Conservation (phyloP, 2,113 vertebrate genomes). For the Cichladusa arquata region DNA sequence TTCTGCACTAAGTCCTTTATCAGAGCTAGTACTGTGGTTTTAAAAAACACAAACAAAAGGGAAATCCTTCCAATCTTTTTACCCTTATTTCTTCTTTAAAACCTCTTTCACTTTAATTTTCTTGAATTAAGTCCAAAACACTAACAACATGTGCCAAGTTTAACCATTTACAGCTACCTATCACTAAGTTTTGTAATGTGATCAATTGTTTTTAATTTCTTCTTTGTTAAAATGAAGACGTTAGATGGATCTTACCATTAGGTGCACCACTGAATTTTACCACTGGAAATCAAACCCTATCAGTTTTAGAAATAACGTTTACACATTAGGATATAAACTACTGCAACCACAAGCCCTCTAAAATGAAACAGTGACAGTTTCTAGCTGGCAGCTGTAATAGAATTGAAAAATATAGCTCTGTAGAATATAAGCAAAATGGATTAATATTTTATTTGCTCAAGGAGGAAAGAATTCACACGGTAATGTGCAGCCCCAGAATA, state of each 20-base stretch:
- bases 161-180: not conserved
- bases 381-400: not conserved
- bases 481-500: not conserved
- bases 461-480: not conserved
- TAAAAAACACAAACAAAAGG: not conserved
- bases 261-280: not conserved
- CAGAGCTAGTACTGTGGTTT: not conserved
- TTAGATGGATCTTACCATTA: not conserved
- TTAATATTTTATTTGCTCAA: constrained; percentile 17
- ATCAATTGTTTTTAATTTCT: not conserved
- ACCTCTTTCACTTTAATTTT: not conserved
- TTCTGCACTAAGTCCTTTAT: not conserved
- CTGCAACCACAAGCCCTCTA: not conserved
- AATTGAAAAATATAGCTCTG: not conserved
- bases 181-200: not conserved
- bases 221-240: not conserved
- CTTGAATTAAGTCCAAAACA: not conserved
- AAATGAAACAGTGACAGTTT: not conserved
- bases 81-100: not conserved
- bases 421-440: not conserved
- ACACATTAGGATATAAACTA: not conserved
- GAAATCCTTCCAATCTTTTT: not conserved
- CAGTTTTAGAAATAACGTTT: not conserved
- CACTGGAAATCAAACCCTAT: not conserved
- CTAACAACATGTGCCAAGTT: not conserved